phyloP scores from a whole-genome alignment of 1,140 invertebrate species.

The Philopotamus ludificatus region DNA sequence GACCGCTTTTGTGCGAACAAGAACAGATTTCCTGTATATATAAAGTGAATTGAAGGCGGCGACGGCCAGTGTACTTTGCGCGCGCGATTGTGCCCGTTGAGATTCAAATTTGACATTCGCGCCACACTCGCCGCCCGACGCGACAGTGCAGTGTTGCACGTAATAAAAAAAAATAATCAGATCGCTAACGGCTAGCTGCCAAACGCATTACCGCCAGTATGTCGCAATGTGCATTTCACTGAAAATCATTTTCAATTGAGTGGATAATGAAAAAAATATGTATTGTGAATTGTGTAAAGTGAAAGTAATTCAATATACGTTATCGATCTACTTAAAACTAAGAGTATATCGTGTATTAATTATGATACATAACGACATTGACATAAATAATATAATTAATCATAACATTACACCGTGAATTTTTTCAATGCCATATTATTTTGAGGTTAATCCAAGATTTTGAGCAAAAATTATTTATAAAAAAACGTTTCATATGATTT shows the following conservation, averaged over 20 bases:
- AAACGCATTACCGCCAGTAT: neutral
- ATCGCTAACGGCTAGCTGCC: neutral
- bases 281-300: neutral
- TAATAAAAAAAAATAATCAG: neutral
- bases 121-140: neutral
- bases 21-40: conserved; percentile 7
- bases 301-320: neutral
- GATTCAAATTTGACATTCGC: neutral
- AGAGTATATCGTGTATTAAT: neutral
- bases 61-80: neutral
- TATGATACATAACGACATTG: neutral
- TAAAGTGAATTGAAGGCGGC: neutral
- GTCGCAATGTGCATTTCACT: neutral
- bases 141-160: no score
- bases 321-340: neutral
- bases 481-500: no score
- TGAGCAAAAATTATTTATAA: neutral
- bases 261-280: neutral
- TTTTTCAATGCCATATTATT: neutral
- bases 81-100: neutral
- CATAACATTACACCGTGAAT: neutral
- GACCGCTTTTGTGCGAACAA: neutral
- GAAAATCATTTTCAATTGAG: neutral
- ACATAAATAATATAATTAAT: neutral
- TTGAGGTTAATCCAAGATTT: neutral